Conservation (phyloP, 2,888 invertebrate genomes). For the Xylota sylvarum region DNA sequence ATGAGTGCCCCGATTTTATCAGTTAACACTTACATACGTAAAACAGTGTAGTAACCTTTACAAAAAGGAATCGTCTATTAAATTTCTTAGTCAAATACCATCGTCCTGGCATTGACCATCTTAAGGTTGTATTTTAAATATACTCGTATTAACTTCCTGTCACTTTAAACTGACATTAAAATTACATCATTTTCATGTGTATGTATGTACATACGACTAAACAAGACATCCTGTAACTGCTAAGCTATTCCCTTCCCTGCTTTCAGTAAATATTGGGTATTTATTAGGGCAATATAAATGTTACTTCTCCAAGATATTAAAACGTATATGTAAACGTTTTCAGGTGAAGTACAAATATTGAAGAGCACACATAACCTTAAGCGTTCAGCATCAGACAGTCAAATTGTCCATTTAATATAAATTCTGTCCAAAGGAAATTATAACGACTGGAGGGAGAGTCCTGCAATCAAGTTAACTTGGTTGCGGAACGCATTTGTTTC, state of each 20-base stretch:
- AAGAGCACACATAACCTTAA: constrained; percentile 24
- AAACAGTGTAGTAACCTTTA: too few relatives aligned
- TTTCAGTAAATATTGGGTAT: constrained; percentile 24
- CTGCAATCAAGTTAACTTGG: constrained; percentile 9
- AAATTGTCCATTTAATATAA: constrained; percentile 15
- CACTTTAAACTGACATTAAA: not conserved
- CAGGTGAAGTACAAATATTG: constrained; percentile 34
- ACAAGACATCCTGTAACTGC: not conserved
- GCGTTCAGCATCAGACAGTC: constrained; percentile 11
- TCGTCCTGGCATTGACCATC: too few relatives aligned
- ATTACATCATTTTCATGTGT: not conserved
- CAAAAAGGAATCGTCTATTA: too few relatives aligned
- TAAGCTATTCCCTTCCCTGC: not conserved
- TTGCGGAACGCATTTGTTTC: constrained; percentile 14
- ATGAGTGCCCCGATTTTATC: too few relatives aligned
- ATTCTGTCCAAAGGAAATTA: constrained; percentile 14
- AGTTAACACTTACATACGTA: too few relatives aligned
- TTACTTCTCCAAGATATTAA: constrained; percentile 15
- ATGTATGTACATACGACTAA: too few relatives aligned
- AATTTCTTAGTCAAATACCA: too few relatives aligned
- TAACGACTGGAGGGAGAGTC: not conserved
- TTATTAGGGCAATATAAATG: constrained; percentile 24
- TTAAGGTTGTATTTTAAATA: not conserved
- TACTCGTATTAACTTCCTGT: not conserved
- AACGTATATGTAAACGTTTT: constrained; percentile 23